Evolutionary conservation across 2,888 invertebrate genomes (phyloP), one percentile per base, ranked within the genome.

Genomic region (Acanthosepion esculentum): DNA sequence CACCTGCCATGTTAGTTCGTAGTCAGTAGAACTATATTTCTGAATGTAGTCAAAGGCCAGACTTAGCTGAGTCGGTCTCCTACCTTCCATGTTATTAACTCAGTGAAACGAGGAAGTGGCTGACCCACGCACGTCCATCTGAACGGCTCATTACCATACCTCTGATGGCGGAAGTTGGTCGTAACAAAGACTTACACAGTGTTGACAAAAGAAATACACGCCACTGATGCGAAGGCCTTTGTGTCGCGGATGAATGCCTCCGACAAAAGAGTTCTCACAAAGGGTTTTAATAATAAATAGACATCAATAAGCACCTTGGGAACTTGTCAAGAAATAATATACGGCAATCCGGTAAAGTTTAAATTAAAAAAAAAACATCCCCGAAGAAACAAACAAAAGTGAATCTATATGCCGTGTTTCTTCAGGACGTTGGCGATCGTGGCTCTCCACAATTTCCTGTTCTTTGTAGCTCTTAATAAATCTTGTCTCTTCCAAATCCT

Each of bases 71-170:
- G 78, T 78, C n/a, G 78, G 78, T 78, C 15, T n/a, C n/a, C n/a
- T n/a, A 78, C n/a, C 78, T n/a, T 78, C 78, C 78, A 78, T 78
- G 33, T 78, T 33, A 78, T 78, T 33, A 78, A 78, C 78, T 78
- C 78, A 78, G 18, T 78, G 78, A 78, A 78, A 78, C 78, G 78
- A 78, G 78, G 78, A 78, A 78, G 78, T 78, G 78, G 78, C 78
- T 78, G 78, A 78, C 78, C 78, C 78, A 33, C 78, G 33, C 78
- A 78, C 12, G n/a, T 15, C 78, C n/a, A 78, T 78, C 78, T 78
- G 78, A 78, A 78, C 78, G n/a, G n/a, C 78, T 78, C 78, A 78
- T 78, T 78, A 78, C n/a, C 78, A 78, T 78, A 78, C n/a, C n/a
- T 78, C 78, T n/a, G 78, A 33, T 33, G 78, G n/a, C 78, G 78